These are phyloP conservation scores for Otis tarda DNA, from an alignment of 2,113 vertebrate species.

Conservation along the genomic window DNA sequence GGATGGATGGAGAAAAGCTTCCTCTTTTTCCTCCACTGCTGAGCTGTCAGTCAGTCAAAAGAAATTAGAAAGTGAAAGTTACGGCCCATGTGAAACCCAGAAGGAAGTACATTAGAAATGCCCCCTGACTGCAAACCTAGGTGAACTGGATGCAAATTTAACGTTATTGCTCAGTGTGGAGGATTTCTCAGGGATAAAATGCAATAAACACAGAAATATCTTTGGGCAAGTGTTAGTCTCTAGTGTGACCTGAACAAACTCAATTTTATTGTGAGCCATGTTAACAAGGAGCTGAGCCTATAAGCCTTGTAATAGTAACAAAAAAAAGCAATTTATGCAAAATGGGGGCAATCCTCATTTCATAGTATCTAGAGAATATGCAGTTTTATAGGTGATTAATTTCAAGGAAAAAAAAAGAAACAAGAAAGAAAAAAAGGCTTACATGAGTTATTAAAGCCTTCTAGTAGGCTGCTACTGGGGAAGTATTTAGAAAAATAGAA, in stretches of 20 bases:
- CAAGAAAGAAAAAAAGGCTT: not conserved
- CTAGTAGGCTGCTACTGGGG: not conserved
- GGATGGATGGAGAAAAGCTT: not conserved
- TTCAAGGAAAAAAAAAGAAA: not conserved
- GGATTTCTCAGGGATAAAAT: not conserved
- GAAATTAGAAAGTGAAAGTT: not conserved
- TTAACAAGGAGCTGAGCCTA: constrained; percentile 33
- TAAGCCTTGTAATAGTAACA: constrained; percentile 26
- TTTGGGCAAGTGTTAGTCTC: constrained; percentile 26
- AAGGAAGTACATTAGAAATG: not conserved
- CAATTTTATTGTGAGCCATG: constrained; percentile 19
- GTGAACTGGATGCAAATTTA: constrained; percentile 4
- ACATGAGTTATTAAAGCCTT: constrained; percentile 35
- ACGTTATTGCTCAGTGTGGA: not conserved
- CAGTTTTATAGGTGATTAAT: constrained; percentile 47
- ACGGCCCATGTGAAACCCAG: not conserved
- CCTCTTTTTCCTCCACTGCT: not conserved
- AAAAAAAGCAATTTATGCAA: constrained; percentile 55
- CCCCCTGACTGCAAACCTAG: not conserved
- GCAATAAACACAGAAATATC: constrained; percentile 37
- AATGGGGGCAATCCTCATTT: constrained; percentile 33
- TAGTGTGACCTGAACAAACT: constrained; percentile 28
- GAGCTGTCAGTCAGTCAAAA: not conserved
- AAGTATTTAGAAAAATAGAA: constrained; percentile 29
- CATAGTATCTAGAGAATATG: constrained; percentile 3